Evolutionary conservation across 2,113 vertebrate species (phyloP).

Genomic region (Calidris pugnax): DNA sequence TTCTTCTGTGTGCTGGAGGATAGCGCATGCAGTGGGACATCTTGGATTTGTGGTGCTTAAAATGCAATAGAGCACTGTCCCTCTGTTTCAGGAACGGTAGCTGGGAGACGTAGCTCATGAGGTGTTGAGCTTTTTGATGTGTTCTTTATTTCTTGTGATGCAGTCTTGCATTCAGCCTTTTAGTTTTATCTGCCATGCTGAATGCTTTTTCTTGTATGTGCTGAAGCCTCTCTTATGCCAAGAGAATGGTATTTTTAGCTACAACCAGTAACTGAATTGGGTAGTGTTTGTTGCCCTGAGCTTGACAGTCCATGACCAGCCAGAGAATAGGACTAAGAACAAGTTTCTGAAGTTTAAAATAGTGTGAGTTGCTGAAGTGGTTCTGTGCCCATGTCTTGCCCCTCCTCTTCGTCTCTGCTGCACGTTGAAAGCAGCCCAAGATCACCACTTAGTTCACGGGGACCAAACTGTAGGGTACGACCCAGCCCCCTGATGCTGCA

Average conservation of each 20-base stretch:
- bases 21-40: not conserved
- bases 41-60: not conserved
- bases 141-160: not conserved
- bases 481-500: rapidly evolving
- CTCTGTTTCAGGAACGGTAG: not conserved
- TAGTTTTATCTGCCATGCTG: not conserved
- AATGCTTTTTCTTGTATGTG: not conserved
- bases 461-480: rapidly evolving
- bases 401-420: not conserved
- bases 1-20: not conserved
- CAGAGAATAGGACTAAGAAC: not conserved
- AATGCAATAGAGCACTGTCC: not conserved
- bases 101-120: not conserved
- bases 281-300: not conserved
- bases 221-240: not conserved
- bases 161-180: not conserved
- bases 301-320: not conserved
- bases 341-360: not conserved
- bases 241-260: not conserved
- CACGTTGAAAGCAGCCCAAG: not conserved
- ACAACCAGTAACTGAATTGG: not conserved
- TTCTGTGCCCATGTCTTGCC: not conserved
- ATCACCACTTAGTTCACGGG: rapidly evolving
- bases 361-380: not conserved
- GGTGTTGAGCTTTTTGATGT: not conserved